A percentile compares a stretch with the other conserved stretches of the same genome.
phyloP scores from a whole-genome alignment of 2,113 vertebrate species.

The Microtus richardsoni region DNA sequence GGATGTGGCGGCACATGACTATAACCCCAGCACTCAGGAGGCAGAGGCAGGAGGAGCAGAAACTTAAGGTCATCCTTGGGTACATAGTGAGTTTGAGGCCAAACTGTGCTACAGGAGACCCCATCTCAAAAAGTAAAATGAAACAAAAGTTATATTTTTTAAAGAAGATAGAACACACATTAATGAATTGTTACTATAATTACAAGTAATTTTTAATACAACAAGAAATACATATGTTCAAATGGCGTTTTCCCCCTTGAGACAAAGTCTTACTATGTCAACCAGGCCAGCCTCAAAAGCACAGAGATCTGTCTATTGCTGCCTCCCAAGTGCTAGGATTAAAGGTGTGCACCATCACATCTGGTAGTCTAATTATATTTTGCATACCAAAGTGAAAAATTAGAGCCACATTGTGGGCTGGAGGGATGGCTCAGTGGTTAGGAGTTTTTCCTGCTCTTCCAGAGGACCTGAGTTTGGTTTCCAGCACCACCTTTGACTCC shows the following conservation, averaged over 20 bases:
- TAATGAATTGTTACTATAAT: background rate
- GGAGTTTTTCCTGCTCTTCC: background rate
- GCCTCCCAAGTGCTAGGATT: background rate
- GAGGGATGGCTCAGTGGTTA: background rate
- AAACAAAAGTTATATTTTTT: background rate
- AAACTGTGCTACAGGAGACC: background rate
- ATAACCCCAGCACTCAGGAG: background rate
- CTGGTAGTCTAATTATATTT: background rate
- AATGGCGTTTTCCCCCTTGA: background rate
- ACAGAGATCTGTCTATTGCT: background rate
- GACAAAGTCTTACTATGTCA: background rate
- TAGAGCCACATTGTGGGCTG: background rate
- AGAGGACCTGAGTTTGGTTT: background rate
- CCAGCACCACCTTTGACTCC: background rate
- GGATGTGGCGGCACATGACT: too few species aligned
- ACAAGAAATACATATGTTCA: background rate
- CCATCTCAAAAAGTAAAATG: background rate
- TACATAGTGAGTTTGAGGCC: background rate
- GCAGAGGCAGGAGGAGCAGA: background rate
- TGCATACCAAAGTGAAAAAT: background rate
- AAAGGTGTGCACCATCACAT: background rate
- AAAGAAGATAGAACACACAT: background rate
- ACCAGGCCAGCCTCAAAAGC: background rate
- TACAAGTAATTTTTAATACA: constrained; percentile 32
- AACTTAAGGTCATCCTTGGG: background rate